Evolutionary conservation across 2,888 invertebrate genomes (phyloP), one percentile per base, ranked within the genome.

Genomic region (Galerucella calmariensis): DNA sequence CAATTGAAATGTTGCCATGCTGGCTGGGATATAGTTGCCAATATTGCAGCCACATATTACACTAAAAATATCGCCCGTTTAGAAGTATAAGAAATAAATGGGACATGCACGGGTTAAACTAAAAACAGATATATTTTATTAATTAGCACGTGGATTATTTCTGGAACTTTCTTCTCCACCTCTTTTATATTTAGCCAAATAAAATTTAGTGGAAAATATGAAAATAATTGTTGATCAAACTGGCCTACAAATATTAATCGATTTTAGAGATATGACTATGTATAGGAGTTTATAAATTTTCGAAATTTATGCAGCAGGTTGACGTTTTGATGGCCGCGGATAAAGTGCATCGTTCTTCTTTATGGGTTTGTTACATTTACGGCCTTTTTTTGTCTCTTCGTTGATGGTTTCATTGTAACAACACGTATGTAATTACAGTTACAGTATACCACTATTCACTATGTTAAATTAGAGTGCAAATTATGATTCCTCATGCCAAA

Each of bases 211-310:
- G 8, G 53, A 53, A 53, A 48, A 53, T 53, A 0, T 16, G 5
- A 48, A n/a, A 56, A 56, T 20, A 56, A 56, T 56, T 10, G 20
- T 20, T 56, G n/a, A 56, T 56, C 2, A 41, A 35, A 62, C 62
- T 62, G 62, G 62, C 62, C 62, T 62, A 62, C 41, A 62, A 62
- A 41, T n/a, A 35, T n/a, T 62, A 62, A 41, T 62, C 62, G 62
- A 41, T 62, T 62, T 62, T 41, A 14, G 59, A 59, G 27, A 41
- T 62, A 62, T 41, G 20, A 65, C 63, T 65, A 65, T 16, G 46
- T 65, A 65, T 46, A 20, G 46, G 16, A 46, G 63, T 63, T 65
- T 65, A 67, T 67, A 67, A 67, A 67, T 67, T 67, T 67, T 35
- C 67, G 10, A 67, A 67, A 67, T 67, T 67, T 67, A 67, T 56